These are phyloP conservation scores for Mixornis gularis DNA, from an alignment of 2,113 vertebrate genomes.

Conservation along the genomic window DNA sequence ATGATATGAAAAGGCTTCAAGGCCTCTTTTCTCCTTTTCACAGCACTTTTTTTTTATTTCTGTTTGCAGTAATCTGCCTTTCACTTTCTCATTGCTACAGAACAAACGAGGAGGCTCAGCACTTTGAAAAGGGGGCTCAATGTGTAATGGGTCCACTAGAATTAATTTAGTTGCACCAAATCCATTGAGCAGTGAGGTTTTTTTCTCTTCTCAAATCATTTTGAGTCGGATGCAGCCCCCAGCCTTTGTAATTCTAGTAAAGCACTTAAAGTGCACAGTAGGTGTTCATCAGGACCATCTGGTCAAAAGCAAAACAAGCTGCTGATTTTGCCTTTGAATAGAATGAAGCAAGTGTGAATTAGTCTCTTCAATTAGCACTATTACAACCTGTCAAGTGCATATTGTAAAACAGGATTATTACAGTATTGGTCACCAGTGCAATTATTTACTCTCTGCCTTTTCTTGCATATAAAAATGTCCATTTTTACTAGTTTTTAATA, in stretches of 20 bases:
- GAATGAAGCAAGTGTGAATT: constrained; percentile 89
- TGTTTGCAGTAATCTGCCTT: constrained; percentile 89
- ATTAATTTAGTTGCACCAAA: constrained; percentile 88
- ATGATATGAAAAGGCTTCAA: constrained; percentile 86
- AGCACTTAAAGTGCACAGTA: constrained; percentile 99
- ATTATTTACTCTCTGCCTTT: constrained; percentile 84
- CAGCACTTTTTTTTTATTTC: constrained; percentile 78
- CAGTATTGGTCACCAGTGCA: constrained; percentile 88
- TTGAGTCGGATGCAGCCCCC: constrained; percentile 86
- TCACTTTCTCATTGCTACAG: constrained; percentile 88
- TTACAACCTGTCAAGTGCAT: constrained; percentile 94
- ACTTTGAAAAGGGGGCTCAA: constrained; percentile 85
- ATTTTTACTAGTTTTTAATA: constrained; percentile 76
- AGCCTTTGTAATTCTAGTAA: constrained; percentile 99
- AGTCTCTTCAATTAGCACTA: constrained; percentile 99
- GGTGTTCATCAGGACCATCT: constrained; percentile 99
- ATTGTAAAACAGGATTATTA: constrained; percentile 90
- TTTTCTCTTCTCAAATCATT: constrained; percentile 81
- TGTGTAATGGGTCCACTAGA: constrained; percentile 85
- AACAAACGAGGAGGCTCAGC: constrained; percentile 84
- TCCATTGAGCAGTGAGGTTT: constrained; percentile 79
- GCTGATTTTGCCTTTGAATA: constrained; percentile 85
- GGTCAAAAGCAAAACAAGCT: constrained; percentile 91
- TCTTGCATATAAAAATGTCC: constrained; percentile 81
- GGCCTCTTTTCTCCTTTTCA: constrained; percentile 85